Conservation (phyloP, 2,797 vertebrate genomes). For the Manis pentadactyla region DNA sequence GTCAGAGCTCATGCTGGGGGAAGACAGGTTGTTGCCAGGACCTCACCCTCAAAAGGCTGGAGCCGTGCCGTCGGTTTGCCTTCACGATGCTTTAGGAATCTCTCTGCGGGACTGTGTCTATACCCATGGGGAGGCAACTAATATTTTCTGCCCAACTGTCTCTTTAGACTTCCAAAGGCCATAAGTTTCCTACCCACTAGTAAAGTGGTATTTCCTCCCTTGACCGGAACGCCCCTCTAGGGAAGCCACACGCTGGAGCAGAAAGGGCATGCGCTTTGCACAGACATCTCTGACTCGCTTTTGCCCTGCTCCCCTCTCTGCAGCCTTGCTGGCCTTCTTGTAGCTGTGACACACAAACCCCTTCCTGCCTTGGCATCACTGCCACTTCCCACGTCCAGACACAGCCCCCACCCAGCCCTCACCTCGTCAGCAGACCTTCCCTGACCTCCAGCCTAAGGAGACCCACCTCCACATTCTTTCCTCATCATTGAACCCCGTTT, state of each 20-base stretch:
- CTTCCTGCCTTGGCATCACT: accelerated
- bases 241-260: neutral
- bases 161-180: neutral
- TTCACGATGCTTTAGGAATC: neutral
- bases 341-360: neutral
- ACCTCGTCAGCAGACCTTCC: neutral
- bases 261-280: neutral
- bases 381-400: neutral
- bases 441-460: neutral
- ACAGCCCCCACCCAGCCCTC: neutral
- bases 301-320: neutral
- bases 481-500: neutral
- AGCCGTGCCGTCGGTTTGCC: neutral
- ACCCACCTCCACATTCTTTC: no score
- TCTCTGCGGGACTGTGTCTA: neutral
- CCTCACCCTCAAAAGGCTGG: no score
- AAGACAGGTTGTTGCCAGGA: neutral
- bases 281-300: accelerated
- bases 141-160: neutral
- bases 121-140: neutral
- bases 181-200: neutral
- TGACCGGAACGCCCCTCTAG: neutral
- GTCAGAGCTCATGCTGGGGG: neutral
- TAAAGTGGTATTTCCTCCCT: neutral
- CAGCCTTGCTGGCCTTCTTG: neutral